Percentiles rank a stretch among this genome's conserved stretches.
phyloP scores from a whole-genome alignment of 2,113 vertebrate species.

The Cheirogaleus medius region DNA sequence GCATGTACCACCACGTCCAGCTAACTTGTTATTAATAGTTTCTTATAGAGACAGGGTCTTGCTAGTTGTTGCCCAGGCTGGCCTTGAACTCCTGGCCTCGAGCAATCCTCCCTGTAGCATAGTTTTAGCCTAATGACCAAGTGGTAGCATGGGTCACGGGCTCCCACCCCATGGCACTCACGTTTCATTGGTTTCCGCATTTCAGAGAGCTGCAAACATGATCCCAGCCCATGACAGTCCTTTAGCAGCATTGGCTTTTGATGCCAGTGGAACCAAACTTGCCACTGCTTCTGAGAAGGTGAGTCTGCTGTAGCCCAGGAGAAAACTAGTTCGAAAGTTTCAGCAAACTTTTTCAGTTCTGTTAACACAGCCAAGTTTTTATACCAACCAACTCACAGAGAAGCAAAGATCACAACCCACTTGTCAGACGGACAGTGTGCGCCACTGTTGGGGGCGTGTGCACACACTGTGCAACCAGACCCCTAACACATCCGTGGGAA shows the following conservation, averaged over 20 bases:
- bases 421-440: no score
- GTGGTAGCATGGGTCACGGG: accelerated
- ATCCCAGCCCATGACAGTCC: slow-evolving; percentile 99
- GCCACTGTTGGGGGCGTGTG: neutral
- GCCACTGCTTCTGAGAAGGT: slow-evolving; percentile 99
- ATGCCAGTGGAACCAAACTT: slow-evolving; percentile 95
- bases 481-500: neutral
- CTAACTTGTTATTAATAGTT: neutral
- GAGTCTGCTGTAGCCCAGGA: neutral
- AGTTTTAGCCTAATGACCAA: neutral
- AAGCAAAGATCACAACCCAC: accelerated
- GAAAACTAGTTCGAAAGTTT: neutral
- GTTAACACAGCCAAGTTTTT: accelerated
- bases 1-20: neutral
- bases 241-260: slow-evolving; percentile 96
- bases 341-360: neutral
- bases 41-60: neutral
- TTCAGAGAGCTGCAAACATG: slow-evolving; percentile 98
- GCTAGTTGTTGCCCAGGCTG: neutral
- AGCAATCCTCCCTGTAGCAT: neutral
- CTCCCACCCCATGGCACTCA: accelerated
- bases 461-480: neutral
- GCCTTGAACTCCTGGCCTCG: neutral
- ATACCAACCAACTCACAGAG: accelerated
- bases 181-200: neutral